phyloP scores from a whole-genome alignment of 2,888 invertebrate genomes.

The Agonopterix alstromeriana region DNA sequence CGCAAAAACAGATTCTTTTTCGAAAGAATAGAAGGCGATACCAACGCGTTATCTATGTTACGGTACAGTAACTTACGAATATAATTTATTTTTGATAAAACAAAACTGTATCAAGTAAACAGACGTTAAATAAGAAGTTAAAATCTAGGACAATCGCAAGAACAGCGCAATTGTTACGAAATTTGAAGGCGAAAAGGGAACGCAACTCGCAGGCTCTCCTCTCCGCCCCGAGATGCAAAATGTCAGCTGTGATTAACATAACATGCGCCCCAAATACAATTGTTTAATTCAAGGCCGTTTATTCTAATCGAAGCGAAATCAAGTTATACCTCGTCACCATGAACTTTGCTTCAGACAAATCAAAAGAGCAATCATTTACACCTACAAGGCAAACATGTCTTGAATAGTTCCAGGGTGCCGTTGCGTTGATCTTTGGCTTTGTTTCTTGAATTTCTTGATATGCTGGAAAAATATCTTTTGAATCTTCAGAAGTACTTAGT shows the following conservation, averaged over 20 bases:
- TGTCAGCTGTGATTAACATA: slow-evolving; percentile 64
- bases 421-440: too few relatives aligned
- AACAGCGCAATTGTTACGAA: slow-evolving; percentile 38
- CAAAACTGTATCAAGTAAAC: too few relatives aligned
- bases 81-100: too few relatives aligned
- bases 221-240: slow-evolving; percentile 40
- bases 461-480: too few relatives aligned
- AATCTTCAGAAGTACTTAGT: too few relatives aligned
- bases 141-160: slow-evolving; percentile 15
- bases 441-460: too few relatives aligned
- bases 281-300: slow-evolving; percentile 52
- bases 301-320: slow-evolving; percentile 13
- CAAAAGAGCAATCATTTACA: not conserved
- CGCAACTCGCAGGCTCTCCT: slow-evolving; percentile 25
- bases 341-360: slow-evolving; percentile 17
- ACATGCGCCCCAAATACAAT: slow-evolving; percentile 50
- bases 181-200: slow-evolving; percentile 43
- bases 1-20: too few relatives aligned
- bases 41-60: too few relatives aligned
- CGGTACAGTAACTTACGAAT: too few relatives aligned
- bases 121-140: not conserved
- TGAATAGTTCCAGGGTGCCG: too few relatives aligned
- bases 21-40: too few relatives aligned
- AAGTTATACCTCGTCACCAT: slow-evolving; percentile 18
- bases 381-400: not conserved